Base-by-base conservation (phyloP, 2,888 invertebrate genomes). In the Zhuqinia jingwanae region DNA sequence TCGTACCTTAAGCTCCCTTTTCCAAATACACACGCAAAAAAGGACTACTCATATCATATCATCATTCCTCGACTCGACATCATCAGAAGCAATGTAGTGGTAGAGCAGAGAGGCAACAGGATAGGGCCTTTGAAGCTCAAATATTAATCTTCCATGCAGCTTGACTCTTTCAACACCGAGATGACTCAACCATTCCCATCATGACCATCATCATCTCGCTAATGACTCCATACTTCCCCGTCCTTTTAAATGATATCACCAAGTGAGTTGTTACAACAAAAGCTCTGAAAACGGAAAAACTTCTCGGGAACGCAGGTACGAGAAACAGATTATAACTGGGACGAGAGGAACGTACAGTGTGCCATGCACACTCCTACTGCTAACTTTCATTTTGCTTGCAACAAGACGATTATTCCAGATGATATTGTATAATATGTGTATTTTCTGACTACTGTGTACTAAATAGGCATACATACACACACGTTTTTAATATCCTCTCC, bases 121-220 rank as follows among this genome's bases (percentile, higher is more conserved):
- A 65, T 20, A 65, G 13, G 70, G 70, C 42, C 58, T 81, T 81
- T 70, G 36, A 70, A 70, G 58, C 82, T 82, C 65, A 77, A 84
- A 84, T 84, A 84, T 77, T 84, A 84, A 84, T 84, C 84, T 77
- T 84, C 53, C 75, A 36, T 65, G 75, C 65, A 76, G 45, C 76
- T 76, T 83, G 76, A 83, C 83, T 83, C 77, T 75, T 83, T 83
- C 82, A 82, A 75, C 82, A 60, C 53, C 56, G 76, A 77, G 68
- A 84, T 76, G 76, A 68, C 68, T 84, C 76, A 77, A 83, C 50
- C 22, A 65, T 83, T 83, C 82, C 53, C 45, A 68, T 68, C 68
- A 68, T 65, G 30, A 65, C 25, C 25, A n/a, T 50, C 83, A 83
- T 84, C 77, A 56, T 84, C 84, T 65, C 77, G 77, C 84, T 84